These are phyloP conservation scores for Pitta sordida DNA, from an alignment of 2,113 vertebrate genomes.

Conservation along the genomic window DNA sequence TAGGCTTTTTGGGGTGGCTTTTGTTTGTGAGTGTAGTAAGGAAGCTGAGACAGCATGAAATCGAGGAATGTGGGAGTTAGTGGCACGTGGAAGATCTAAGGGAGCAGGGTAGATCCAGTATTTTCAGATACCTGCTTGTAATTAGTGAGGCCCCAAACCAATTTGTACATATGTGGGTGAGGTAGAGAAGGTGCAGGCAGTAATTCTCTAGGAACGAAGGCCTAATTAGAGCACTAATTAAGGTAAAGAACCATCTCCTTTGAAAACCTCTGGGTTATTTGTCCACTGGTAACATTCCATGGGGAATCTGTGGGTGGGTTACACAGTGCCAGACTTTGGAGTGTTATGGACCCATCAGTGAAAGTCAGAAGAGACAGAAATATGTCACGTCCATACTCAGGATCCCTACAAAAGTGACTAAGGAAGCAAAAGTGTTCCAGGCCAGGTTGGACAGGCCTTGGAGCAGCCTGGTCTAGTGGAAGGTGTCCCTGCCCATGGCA, in stretches of 20 bases:
- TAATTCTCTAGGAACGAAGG: neutral
- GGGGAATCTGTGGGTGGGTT: neutral
- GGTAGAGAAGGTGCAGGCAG: neutral
- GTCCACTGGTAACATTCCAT: neutral
- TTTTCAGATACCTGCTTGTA: neutral
- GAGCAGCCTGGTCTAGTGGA: neutral
- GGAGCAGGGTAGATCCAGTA: neutral
- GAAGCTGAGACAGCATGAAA: neutral
- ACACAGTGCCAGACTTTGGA: neutral
- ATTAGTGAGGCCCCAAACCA: neutral
- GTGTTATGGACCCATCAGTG: rapidly evolving
- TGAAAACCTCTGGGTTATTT: neutral
- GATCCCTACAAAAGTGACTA: neutral
- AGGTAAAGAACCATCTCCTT: neutral
- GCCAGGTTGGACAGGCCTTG: neutral
- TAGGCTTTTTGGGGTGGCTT: neutral
- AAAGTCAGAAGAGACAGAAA: neutral
- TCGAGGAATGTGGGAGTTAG: neutral
- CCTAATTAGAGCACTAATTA: neutral
- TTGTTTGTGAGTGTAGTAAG: neutral
- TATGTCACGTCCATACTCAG: rapidly evolving
- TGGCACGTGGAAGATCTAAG: neutral
- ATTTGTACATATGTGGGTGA: neutral
- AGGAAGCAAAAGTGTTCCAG: neutral
- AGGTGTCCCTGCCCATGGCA: neutral